Percentiles rank a stretch among this genome's conserved stretches.
phyloP scores from a whole-genome alignment of 2,113 vertebrate species.

The Oxygymnocypris stewartii region DNA sequence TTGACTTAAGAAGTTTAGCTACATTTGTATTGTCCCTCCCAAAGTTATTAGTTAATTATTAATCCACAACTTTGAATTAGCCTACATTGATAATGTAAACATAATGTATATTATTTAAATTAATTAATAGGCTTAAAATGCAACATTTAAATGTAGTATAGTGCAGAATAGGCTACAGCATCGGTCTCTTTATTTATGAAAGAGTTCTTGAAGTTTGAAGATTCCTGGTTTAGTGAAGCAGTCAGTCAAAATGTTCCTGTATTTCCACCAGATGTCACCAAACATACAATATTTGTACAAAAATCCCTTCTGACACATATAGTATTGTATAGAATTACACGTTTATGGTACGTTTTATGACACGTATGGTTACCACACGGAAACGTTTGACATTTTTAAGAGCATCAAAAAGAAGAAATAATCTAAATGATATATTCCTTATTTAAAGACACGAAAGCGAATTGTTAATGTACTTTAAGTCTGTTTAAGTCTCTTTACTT shows the following conservation, averaged over 20 bases:
- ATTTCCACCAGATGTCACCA: conserved; percentile 40
- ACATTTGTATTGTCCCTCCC: not conserved
- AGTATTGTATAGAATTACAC: not conserved
- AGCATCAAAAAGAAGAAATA: not conserved
- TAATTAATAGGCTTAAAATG: not conserved
- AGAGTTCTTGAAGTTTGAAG: not conserved
- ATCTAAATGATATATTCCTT: not conserved
- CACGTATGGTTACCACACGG: no score
- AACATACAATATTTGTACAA: not conserved
- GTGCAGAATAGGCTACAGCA: not conserved
- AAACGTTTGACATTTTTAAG: not conserved
- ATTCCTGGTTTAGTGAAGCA: not conserved
- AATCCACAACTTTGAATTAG: not conserved
- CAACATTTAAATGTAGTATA: not conserved
- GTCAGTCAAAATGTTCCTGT: not conserved
- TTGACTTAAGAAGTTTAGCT: not conserved
- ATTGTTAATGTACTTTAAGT: not conserved
- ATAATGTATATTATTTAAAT: not conserved
- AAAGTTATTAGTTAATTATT: not conserved
- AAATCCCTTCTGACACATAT: not conserved
- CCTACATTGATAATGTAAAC: not conserved
- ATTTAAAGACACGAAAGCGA: not conserved
- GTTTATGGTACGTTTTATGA: no score
- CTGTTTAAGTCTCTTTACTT: not conserved
- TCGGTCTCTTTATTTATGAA: not conserved